Evolutionary conservation across 23 tunicate genomes (phyloP), one percentile per base, ranked within the genome.

Genomic region (Trididemnum clinides): DNA sequence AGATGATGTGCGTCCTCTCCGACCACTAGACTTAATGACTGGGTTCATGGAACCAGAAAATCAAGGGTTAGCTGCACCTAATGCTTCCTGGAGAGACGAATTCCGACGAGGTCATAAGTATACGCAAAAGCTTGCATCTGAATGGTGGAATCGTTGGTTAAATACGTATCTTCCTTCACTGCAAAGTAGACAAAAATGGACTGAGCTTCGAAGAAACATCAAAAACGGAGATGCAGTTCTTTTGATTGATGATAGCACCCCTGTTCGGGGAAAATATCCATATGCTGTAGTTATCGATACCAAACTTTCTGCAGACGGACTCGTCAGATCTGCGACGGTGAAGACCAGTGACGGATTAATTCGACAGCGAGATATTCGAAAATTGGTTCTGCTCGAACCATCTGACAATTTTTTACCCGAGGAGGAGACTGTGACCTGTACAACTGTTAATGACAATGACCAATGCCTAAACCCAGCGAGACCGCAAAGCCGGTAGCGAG

Each of bases 61-160:
- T 28, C n/a, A 28, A 30, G 37, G 6, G 30, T 29, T 28, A 4
- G 30, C 31, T 32, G 4, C 7, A 2, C 37, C 19, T 3, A 31
- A 30, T 5, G 4, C 37, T 29, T 29, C 37, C 5, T 19, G 37
- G 2, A 29, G 5, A 20, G 75, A 66, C 75, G 31, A 66, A n/a
- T 6, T 66, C 37, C 19, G 75, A 29, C 75, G 37, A 66, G 75
- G 75, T 29, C 37, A 10, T 66, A 19, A 29, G 6, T 66, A 66
- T n/a, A 28, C 75, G 10, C 37, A 23, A 15, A 3, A 37, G 6
- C 75, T 29, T 66, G 10, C 37, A 15, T 15, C 30, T 15, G 75
- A 66, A n/a, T 66, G 75, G 75, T 66, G 75, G 75, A 36, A 66
- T 6, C 3, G 31, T 6, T 66, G 75, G 75, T 5, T 4, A 30